Conservation (phyloP, 2,888 invertebrate species). For the Euclidia mi region DNA sequence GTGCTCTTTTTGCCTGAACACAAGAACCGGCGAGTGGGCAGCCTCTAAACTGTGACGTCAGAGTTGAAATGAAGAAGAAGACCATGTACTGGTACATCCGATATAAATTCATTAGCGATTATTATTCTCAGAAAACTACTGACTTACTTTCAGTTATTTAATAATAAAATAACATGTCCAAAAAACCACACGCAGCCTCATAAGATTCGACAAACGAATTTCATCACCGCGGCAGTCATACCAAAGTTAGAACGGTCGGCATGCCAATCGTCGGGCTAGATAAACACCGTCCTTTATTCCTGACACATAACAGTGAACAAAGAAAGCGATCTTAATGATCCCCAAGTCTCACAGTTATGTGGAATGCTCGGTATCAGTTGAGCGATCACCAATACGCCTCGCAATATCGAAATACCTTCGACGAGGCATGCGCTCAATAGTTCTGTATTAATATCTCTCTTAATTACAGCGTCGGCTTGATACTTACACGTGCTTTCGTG, state of each 20-base stretch:
- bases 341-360: conserved; percentile 57
- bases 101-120: no score
- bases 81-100: no score
- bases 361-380: conserved; percentile 75
- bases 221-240: no score
- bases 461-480: conserved; percentile 62
- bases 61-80: no score
- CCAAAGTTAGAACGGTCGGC: neutral
- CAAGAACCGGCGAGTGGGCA: no score
- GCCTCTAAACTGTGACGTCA: no score
- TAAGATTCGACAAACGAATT: no score
- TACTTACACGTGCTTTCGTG: neutral
- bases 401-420: conserved; percentile 75
- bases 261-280: neutral
- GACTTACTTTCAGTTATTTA: no score
- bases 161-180: no score
- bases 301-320: conserved; percentile 56
- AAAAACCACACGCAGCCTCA: no score
- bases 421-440: conserved; percentile 70
- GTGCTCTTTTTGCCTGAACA: no score
- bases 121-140: no score
- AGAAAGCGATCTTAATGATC: conserved; percentile 58
- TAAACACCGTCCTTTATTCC: conserved; percentile 40
- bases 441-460: conserved; percentile 72
- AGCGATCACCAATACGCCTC: conserved; percentile 64